A percentile compares a stretch with the other conserved stretches of the same genome.
These are phyloP conservation scores for Cryptomyrus ogoouensis DNA, from an alignment of 2,113 vertebrate species.

Conservation along the genomic window DNA sequence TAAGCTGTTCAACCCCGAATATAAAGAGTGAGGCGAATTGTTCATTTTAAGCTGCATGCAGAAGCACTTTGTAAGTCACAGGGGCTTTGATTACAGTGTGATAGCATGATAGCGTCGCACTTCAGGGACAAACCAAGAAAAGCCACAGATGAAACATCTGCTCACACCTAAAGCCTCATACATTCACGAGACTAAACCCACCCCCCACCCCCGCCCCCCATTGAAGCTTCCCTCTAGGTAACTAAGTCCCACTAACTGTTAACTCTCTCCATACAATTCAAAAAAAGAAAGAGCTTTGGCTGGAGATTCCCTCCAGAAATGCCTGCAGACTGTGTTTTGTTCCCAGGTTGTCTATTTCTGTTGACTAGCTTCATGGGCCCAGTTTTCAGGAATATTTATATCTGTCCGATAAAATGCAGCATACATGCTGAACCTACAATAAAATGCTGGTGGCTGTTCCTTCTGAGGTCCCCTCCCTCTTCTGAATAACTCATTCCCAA, in stretches of 20 bases:
- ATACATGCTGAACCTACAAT: not conserved
- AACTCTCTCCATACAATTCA: conserved; percentile 22
- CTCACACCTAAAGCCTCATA: not conserved
- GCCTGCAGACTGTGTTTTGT: conserved; percentile 39
- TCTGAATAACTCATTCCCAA: conserved; percentile 30
- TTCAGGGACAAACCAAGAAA: not conserved
- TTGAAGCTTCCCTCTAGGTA: not conserved
- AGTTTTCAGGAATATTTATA: conserved; percentile 24
- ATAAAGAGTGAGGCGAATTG: not conserved
- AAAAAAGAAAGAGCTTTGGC: conserved; percentile 48
- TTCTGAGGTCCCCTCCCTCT: not conserved
- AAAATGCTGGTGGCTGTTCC: not conserved
- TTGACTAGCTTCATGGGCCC: conserved; percentile 47
- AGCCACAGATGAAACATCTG: not conserved
- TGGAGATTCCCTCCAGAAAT: conserved; percentile 52
- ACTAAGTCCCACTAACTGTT: conserved; percentile 8
- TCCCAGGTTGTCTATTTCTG: conserved; percentile 50
- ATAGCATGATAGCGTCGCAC: not conserved
- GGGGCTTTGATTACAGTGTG: not conserved
- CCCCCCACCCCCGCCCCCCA: not conserved
- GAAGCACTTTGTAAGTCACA: not conserved
- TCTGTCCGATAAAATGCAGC: not conserved
- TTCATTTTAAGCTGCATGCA: not conserved
- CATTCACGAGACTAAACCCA: not conserved
- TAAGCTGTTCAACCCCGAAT: not conserved